phyloP scores from a whole-genome alignment of 2,113 vertebrate genomes.

The Phrynocephalus versicolor region DNA sequence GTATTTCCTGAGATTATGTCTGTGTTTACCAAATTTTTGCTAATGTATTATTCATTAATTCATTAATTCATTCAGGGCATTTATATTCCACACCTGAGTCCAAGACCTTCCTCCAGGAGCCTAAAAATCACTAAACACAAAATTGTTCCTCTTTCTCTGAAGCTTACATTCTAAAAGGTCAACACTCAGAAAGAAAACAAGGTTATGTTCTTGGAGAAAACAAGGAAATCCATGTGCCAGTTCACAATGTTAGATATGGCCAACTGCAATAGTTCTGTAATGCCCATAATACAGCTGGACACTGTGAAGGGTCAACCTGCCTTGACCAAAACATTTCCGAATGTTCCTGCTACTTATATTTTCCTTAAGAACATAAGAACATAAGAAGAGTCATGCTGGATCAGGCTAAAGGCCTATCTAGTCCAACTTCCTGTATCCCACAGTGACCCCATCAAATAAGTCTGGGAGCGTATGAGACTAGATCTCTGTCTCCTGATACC shows the following conservation, averaged over 20 bases:
- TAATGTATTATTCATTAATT: not conserved
- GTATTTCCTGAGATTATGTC: not conserved
- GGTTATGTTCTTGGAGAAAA: no score
- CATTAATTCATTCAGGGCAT: not conserved
- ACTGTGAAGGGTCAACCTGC: no score
- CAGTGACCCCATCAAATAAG: no score
- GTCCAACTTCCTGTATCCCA: no score
- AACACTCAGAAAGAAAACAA: not conserved
- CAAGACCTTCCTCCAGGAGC: no score
- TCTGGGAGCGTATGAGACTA: no score
- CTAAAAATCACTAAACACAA: not conserved
- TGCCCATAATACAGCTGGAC: no score
- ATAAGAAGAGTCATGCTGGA: no score
- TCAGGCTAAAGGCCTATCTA: no score
- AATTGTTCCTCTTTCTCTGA: not conserved
- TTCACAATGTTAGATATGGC: not conserved
- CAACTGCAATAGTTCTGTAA: not conserved
- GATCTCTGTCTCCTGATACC: no score
- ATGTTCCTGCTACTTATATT: not conserved
- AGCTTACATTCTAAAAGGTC: not conserved
- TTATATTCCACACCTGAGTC: not conserved
- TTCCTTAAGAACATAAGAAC: no score
- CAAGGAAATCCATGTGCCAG: not conserved
- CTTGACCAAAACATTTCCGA: not conserved
- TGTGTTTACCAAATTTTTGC: not conserved